Evolutionary conservation across 2,888 invertebrate species (phyloP), one percentile per base, ranked within the genome.

Genomic region (Cantharis nigra): DNA sequence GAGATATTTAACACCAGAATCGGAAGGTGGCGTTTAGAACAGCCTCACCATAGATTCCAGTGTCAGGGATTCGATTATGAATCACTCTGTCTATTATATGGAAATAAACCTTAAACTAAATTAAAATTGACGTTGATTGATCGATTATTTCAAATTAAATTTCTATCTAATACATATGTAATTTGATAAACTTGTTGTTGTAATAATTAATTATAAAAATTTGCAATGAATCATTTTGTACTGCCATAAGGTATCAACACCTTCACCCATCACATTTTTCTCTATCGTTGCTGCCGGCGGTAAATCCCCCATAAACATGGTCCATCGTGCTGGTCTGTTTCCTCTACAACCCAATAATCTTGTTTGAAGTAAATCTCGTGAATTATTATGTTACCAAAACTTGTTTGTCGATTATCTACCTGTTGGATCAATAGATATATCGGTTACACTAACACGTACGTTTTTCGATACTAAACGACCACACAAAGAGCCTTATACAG

Each of bases 41-140:
- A 49, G 49, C 49, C 20, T 67, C 26, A 67, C n/a, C 26, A n/a
- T 23, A 71, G 28, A 16, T 28, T 70, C 63, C 72, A 71, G 76
- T 71, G 69, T 76, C 76, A 76, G 16, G 72, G 69, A 18, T 70
- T 63, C n/a, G 20, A 67, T 26, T 23, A 23, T 72, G 72, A 76
- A 33, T 75, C 75, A 75, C 18, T 16, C 9, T 69, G 20, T 20
- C 16, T 26, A 67, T 18, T 13, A 64, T 28, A 23, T 49, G 67
- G 63, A 75, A 76, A 67, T 67, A 16, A 67, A 76, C 76, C 72
- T 76, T 76, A 76, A 76, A 72, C 71, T 76, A 76, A 71, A 72
- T 76, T 72, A 28, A 49, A 49, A 49, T 49, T 49, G 69, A 76
- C 63, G 63, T 63, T 75, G 75, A 75, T 75, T 71, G 65, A 75